Conservation (phyloP, 2,797 vertebrate genomes). For the Thalassophryne amazonica region DNA sequence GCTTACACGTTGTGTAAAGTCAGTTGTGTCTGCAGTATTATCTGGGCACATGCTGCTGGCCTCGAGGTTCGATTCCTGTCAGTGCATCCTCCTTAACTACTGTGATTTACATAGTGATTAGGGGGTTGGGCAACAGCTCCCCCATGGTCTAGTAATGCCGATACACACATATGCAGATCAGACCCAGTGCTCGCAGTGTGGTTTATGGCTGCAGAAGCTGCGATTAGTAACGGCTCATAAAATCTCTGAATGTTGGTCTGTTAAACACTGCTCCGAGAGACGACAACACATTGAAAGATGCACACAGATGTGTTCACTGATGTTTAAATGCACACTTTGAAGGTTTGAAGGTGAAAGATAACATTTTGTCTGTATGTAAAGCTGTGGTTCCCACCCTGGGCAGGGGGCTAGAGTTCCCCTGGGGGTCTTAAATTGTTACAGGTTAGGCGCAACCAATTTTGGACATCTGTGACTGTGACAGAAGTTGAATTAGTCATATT, state of each 20-base stretch:
- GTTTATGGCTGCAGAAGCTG: slow-evolving; percentile 68
- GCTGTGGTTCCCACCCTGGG: too few relatives aligned
- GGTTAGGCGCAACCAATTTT: too few relatives aligned
- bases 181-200: slow-evolving; percentile 34
- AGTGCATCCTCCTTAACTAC: slow-evolving; percentile 49
- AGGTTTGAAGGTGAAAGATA: too few relatives aligned
- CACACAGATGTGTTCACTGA: not conserved
- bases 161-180: slow-evolving; percentile 19
- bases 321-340: too few relatives aligned
- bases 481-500: too few relatives aligned
- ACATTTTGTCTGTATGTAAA: too few relatives aligned
- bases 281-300: slow-evolving; percentile 14
- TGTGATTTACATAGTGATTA: slow-evolving; percentile 65
- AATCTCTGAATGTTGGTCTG: slow-evolving; percentile 56
- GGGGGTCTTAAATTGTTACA: too few relatives aligned
- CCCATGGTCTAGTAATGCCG: slow-evolving; percentile 21
- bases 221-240: slow-evolving; percentile 79
- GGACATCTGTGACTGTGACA: too few relatives aligned
- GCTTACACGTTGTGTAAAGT: not conserved
- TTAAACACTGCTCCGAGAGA: slow-evolving; percentile 60
- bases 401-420: too few relatives aligned
- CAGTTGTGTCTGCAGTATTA: slow-evolving; percentile 36
- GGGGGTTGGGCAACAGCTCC: slow-evolving; percentile 43
- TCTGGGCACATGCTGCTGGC: slow-evolving; percentile 18
- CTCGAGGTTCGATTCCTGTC: slow-evolving; percentile 56